Percentiles rank a stretch among this genome's conserved stretches.
Conservation (phyloP, 2,797 vertebrate species). For the Heterohyrax brucei region DNA sequence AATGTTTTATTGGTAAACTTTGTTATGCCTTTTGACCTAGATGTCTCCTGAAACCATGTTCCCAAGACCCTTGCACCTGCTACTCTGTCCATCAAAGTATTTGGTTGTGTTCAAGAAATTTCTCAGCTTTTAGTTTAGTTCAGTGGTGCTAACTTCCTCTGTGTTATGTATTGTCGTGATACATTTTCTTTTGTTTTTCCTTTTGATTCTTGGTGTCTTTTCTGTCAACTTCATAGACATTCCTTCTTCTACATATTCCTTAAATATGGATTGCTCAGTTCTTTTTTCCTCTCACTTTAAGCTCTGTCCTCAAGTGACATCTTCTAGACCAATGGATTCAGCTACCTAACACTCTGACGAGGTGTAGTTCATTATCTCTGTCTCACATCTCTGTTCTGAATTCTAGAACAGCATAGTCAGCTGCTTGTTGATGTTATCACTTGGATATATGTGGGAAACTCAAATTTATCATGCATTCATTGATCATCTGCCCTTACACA, state of each 20-base stretch:
- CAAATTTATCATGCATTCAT: background rate
- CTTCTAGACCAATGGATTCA: background rate
- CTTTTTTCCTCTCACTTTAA: background rate
- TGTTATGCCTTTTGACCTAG: too few species aligned
- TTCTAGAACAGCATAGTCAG: constrained; percentile 29
- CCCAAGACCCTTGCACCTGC: too few species aligned
- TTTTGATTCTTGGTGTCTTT: constrained; percentile 51
- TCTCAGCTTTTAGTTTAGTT: too few species aligned
- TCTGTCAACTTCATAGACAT: background rate
- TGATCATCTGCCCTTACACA: background rate
- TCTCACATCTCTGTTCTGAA: background rate
- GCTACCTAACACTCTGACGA: background rate
- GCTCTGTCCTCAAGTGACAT: background rate
- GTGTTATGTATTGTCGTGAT: too few species aligned
- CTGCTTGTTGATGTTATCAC: constrained; percentile 12
- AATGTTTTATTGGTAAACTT: too few species aligned
- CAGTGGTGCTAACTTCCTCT: too few species aligned
- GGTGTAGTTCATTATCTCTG: background rate
- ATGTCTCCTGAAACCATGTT: too few species aligned
- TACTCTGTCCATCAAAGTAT: too few species aligned
- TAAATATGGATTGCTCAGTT: background rate
- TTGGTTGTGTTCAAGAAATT: too few species aligned
- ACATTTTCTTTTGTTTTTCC: background rate
- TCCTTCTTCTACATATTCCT: background rate
- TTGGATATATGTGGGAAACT: background rate